These are phyloP conservation scores for Perognathus longimembris DNA, from an alignment of 2,113 vertebrate species.

Conservation along the genomic window DNA sequence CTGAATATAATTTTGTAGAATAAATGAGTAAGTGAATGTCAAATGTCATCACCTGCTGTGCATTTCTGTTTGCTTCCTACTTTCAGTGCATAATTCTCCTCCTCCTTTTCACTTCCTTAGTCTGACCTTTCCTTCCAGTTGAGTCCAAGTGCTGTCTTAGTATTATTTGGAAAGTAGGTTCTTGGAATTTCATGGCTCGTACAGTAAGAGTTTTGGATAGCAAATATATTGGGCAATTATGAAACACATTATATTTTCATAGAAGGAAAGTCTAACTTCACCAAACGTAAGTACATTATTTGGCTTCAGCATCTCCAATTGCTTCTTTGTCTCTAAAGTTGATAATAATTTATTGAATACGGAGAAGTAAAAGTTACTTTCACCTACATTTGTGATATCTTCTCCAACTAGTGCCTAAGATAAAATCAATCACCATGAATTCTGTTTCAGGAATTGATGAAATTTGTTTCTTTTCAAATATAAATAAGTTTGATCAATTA, in stretches of 20 bases:
- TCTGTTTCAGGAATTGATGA: neutral
- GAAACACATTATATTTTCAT: neutral
- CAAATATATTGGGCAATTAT: neutral
- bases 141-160: neutral
- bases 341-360: neutral
- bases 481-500: neutral
- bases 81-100: neutral
- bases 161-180: neutral
- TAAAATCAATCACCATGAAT: neutral
- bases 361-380: neutral
- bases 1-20: neutral
- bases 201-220: neutral
- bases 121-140: constrained; percentile 18
- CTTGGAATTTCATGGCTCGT: neutral
- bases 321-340: neutral
- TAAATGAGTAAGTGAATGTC: neutral
- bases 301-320: neutral
- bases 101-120: neutral
- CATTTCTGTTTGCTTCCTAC: neutral
- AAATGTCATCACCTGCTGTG: neutral
- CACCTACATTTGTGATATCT: neutral
- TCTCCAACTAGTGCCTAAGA: neutral
- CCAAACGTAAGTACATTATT: neutral
- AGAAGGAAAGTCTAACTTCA: neutral
- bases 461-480: neutral